Base-by-base conservation (phyloP, 30 jellyfish, hydroid and myxozoan genomes). In the Hydractinia symbiolongicarpus region DNA sequence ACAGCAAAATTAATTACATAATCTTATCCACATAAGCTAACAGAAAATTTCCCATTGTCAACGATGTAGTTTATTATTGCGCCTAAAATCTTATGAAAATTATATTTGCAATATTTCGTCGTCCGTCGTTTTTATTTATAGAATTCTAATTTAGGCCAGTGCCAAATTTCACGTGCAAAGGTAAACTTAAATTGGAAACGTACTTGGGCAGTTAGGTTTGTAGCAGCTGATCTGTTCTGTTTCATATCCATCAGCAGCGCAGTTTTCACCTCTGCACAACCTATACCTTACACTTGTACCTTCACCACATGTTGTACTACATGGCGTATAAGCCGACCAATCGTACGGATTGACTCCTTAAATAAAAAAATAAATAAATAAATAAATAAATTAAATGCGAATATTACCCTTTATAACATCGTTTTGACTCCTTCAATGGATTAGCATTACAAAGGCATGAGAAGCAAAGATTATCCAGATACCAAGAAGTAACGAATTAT, bases 121-220 rank as follows among this genome's bases (percentile, higher is more conserved):
- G 1, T 30, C 2, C 2, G 44, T 30, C 44, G 2, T 30, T 30
- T 30, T 30, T 30, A 30, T 30, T 30, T 30, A 30, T 30, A 30
- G 44, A 30, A 30, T 30, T 30, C 44, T 30, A 30, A 30, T 30
- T 30, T 30, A 30, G 44, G 44, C 44, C 44, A 30, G 44, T 30
- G 2, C 44, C 44, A 30, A 30, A 30, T 30, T 30, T 30, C 44
- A 30, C 44, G 44, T 30, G 44, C 44, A 30, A 30, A 30, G 44
- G 44, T 30, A 30, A 30, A 30, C 44, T 1, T 30, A 30, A 30
- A 30, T 0, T 1, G 1, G 44, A 1, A 58, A 58, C 94, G 58
- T 78, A 94, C 99, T 89, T 19, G 99, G 96, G 64, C 99, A 94
- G 60, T 90, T 93, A 4, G 99, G 95, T 54, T 88, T 89, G 68